phyloP scores from a whole-genome alignment of 1,140 invertebrate species.

The Caenorhabditis tropicalis region DNA sequence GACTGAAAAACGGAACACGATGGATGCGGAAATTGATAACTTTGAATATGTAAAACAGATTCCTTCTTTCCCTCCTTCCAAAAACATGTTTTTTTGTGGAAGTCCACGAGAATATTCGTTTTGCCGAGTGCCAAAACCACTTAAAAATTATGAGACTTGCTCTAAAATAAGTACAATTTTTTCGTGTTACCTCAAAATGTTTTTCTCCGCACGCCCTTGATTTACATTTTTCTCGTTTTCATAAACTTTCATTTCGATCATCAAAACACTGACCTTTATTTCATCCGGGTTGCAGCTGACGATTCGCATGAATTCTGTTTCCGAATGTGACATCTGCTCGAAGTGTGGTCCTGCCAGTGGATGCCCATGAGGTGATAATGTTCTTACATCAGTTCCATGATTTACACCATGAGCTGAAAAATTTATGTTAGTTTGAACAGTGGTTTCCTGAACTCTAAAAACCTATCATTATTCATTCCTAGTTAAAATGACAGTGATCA shows the following conservation, averaged over 20 bases:
- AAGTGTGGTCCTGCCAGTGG: slow-evolving; percentile 23
- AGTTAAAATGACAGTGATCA: too few relatives aligned
- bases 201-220: background rate
- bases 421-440: too few relatives aligned
- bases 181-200: background rate
- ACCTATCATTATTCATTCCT: too few relatives aligned
- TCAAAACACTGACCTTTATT: slow-evolving; percentile 46
- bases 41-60: slow-evolving; percentile 20
- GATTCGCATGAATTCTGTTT: slow-evolving; percentile 53
- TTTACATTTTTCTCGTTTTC: background rate
- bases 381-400: slow-evolving; percentile 3
- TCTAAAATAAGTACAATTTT: background rate
- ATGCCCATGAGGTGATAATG: background rate
- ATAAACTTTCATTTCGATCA: background rate
- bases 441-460: too few relatives aligned
- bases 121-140: background rate
- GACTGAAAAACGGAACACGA: slow-evolving; percentile 47
- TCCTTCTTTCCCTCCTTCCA: background rate
- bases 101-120: background rate
- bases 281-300: slow-evolving; percentile 59
- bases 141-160: background rate
- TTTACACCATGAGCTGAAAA: background rate
- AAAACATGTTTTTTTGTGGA: slow-evolving; percentile 7
- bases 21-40: background rate
- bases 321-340: slow-evolving; percentile 42